Evolutionary conservation across 2,888 invertebrate species (phyloP).

Genomic region (Koerneria pararmatus): DNA sequence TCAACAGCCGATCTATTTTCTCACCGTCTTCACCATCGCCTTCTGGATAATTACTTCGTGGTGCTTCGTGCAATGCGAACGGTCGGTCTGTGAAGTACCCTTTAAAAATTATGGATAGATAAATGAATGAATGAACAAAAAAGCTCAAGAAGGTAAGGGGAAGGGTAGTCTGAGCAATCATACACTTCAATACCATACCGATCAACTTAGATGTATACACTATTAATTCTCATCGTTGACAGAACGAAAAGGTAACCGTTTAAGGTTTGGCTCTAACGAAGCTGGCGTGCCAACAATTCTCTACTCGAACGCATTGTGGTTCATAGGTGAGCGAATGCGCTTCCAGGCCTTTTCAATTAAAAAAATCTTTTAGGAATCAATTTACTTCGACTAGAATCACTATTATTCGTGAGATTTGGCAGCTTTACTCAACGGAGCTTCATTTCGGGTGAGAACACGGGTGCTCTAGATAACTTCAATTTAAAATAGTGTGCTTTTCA

Average conservation of each 20-base stretch:
- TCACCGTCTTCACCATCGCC: constrained; percentile 97
- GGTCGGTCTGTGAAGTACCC: constrained; percentile 66
- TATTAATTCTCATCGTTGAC: not conserved
- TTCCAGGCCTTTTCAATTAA: not conserved
- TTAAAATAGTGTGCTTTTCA: too few relatives aligned
- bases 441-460: too few relatives aligned
- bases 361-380: constrained; percentile 1
- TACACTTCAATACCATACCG: too few relatives aligned
- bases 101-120: not conserved
- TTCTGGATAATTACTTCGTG: constrained; percentile 99
- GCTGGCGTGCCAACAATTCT: constrained; percentile 43
- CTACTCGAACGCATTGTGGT: constrained; percentile 58
- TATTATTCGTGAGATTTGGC: too few relatives aligned
- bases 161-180: too few relatives aligned
- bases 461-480: too few relatives aligned
- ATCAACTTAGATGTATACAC: not conserved
- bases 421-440: too few relatives aligned
- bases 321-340: constrained; percentile 41
- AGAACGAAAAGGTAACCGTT: constrained; percentile 1
- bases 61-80: constrained; percentile 96
- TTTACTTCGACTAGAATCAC: not conserved
- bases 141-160: too few relatives aligned
- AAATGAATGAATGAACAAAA: too few relatives aligned
- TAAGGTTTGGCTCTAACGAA: constrained; percentile 40
- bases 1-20: constrained; percentile 94